Base-by-base conservation (phyloP, 2,113 vertebrate genomes). In the Anas platyrhynchos region DNA sequence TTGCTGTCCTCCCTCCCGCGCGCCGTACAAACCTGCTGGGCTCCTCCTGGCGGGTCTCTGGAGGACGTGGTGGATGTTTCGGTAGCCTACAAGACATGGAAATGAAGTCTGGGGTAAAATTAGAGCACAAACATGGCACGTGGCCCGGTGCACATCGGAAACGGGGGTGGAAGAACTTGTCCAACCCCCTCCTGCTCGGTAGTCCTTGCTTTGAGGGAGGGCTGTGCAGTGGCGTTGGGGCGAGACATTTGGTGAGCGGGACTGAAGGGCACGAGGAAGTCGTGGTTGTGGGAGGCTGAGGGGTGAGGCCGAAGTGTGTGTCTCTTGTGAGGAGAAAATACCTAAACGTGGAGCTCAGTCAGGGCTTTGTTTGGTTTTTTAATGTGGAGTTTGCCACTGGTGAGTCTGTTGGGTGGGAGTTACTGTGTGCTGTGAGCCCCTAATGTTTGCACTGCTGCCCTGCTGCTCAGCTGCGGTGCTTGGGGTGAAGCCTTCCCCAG, bases 111-210 rank as follows among this genome's bases (percentile, higher is more conserved):
- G 3, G 43, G 79, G 22, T 43, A 75, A 85, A 85, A 72, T 3
- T 0, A 8, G 3, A 81, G 61, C 48, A 21, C 48, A 41, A 26
- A 72, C 20, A 1, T 11, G 25, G 5, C 25, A 5, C 0, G 0
- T 65, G 63, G 63, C 54, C 44, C 31, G 55, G 34, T 25, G 25
- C 4, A 41, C 48, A 6, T 52, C 18, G 46, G 50, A 56, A 46
- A 18, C 3, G 31, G 68, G 34, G 16, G 27, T 32, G 66, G 69
- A 66, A 50, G n/a, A 61, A 54, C 26, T 52, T 54, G n/a, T 46
- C 66, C 88, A 71, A 6, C 16, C 10, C 29, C 55, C 73, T 36
- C 25, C 43, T 50, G 83, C 83, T 21, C 1, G 0, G 52, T 50
- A 65, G 68, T 54, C 16, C 38, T 9, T 27, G 43, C 11, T 67